These are phyloP conservation scores for Cliona cf. orientalis DNA, from an alignment of 37 sponge, comb jelly and placozoan species.

Conservation along the genomic window DNA sequence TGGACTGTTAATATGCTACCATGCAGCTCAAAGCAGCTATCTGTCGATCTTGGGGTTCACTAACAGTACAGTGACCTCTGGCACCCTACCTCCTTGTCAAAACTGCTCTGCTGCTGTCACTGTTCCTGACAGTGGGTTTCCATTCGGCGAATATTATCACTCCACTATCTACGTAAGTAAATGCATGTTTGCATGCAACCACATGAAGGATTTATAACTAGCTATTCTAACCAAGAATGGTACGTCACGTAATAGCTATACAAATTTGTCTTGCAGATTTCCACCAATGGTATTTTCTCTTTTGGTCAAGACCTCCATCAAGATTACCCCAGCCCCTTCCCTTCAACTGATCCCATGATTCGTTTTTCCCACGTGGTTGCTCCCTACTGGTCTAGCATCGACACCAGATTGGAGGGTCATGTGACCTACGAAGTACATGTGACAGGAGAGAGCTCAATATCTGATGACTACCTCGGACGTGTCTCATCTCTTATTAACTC, in stretches of 20 bases:
- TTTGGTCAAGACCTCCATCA: conserved; percentile 19
- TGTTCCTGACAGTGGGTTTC: conserved; percentile 7
- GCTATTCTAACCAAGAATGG: too few relatives aligned
- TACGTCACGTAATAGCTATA: too few relatives aligned
- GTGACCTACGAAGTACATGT: conserved; percentile 31
- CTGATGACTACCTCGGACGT: neutral
- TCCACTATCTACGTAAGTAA: conserved; percentile 27
- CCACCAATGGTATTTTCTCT: conserved; percentile 65
- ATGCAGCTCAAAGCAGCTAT: conserved; percentile 36
- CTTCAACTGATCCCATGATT: neutral
- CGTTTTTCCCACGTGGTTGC: conserved; percentile 16
- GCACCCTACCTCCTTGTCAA: conserved; percentile 2
- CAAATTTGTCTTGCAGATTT: conserved; percentile 34
- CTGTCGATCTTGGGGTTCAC: neutral
- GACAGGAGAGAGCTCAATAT: neutral
- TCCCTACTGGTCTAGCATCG: conserved; percentile 39
- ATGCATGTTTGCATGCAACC: too few relatives aligned
- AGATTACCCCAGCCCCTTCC: conserved; percentile 22
- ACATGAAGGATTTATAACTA: too few relatives aligned
- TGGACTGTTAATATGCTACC: too few relatives aligned
- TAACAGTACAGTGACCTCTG: neutral
- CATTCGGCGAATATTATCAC: conserved; percentile 47
- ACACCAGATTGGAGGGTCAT: conserved; percentile 6
- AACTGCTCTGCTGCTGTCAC: conserved; percentile 23
- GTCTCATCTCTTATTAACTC: neutral